phyloP scores from a whole-genome alignment of 2,888 invertebrate species.

The Elegia similella region DNA sequence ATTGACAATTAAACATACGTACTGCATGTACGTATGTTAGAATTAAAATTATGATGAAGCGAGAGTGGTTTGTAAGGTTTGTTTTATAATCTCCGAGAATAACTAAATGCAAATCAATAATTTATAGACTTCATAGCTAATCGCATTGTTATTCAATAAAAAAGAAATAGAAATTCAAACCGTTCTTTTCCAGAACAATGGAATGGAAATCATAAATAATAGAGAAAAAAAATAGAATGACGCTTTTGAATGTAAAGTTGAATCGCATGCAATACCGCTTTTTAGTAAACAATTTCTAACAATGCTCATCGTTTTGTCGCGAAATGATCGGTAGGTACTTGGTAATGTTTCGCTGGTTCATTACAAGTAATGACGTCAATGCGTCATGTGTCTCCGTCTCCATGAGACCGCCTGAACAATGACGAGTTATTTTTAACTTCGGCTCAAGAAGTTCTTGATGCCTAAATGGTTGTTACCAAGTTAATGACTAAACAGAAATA shows the following conservation, averaged over 20 bases:
- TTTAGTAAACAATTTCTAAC: constrained; percentile 5
- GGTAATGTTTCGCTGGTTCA: constrained; percentile 25
- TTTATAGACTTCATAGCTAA: constrained; percentile 9
- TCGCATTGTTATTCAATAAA: constrained; percentile 2
- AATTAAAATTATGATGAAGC: too few relatives aligned
- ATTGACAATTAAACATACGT: too few relatives aligned
- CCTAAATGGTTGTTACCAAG: neutral
- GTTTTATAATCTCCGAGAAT: constrained; percentile 5
- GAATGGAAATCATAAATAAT: constrained; percentile 11
- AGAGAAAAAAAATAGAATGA: constrained; percentile 6
- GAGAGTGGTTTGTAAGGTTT: too few relatives aligned
- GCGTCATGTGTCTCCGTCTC: constrained; percentile 34
- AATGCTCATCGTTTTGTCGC: constrained; percentile 1
- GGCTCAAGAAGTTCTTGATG: constrained; percentile 1
- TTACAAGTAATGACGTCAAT: constrained; percentile 47
- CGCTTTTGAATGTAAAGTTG: constrained; percentile 5
- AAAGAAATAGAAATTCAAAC: neutral
- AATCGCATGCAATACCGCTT: neutral
- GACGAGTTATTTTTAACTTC: constrained; percentile 25
- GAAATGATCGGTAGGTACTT: neutral
- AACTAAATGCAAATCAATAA: constrained; percentile 1
- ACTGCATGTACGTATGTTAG: too few relatives aligned
- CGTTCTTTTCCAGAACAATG: constrained; percentile 4
- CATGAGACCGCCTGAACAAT: constrained; percentile 21
- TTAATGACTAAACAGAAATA: neutral